Base-by-base conservation (phyloP, 2,888 invertebrate genomes). In the Petrophora chlorosata region DNA sequence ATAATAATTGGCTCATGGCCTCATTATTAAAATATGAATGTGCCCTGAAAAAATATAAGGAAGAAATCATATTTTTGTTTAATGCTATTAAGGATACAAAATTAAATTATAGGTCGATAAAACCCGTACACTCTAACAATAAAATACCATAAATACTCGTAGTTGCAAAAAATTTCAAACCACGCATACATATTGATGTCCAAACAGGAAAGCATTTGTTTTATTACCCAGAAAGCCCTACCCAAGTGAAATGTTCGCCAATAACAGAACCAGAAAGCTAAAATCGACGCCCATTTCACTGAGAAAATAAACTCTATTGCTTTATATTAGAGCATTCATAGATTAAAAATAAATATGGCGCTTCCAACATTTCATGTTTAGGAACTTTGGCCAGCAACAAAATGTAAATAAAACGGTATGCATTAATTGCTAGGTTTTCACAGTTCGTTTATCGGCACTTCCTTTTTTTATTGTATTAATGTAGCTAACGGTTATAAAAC, bases 341-440 rank as follows among this genome's bases (percentile, higher is more conserved):
- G 52, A 4, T 15, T 26, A 13, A n/a, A 45, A 28, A 30, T 28
- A 17, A 35, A 30, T 34, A 35, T 2, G 39, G 10, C 47, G 35
- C 23, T 66, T 72, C 64, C 22, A 56, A 46, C 68, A 35, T 69
- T 70, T 56, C 46, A 17, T 15, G 19, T 16, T 33, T 19, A 44
- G 28, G 28, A 30, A 39, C 33, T 34, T 53, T 58, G 53, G 68
- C 69, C 64, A 66, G 66, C 50, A 73, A 70, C 73, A 69, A 79
- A 79, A 82, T 83, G 81, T 76, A 73, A 81, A 82, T 82, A 76
- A 75, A 78, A 76, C 71, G 73, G 74, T 68, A 73, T 79, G 76
- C 77, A 79, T 80, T 85, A 84, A 83, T 83, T 80, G 78, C 72
- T 81, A 67, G 76, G 78, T 81, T 82, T 84, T 82, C 71, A 79